Evolutionary conservation across 2,113 vertebrate species (phyloP).

Genomic region (Chlorodrepanis virens): DNA sequence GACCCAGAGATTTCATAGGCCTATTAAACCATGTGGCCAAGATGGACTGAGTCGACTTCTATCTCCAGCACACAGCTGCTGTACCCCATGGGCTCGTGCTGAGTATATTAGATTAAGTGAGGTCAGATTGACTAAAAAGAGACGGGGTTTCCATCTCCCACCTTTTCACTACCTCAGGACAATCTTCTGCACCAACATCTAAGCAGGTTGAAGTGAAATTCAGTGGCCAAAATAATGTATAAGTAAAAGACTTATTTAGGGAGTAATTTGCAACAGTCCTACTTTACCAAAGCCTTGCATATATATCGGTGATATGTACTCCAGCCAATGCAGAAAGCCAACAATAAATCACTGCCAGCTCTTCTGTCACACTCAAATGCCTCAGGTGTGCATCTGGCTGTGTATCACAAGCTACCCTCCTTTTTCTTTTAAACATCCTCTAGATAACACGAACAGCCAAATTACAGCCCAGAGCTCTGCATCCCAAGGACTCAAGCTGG

Average conservation of each 20-base stretch:
- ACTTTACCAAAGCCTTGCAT: background rate
- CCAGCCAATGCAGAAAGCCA: background rate
- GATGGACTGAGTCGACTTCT: slow-evolving; percentile 38
- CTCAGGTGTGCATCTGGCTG: background rate
- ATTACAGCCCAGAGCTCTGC: background rate
- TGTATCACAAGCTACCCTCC: background rate
- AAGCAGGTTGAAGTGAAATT: background rate
- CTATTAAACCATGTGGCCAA: slow-evolving; percentile 69
- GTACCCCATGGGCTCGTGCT: background rate
- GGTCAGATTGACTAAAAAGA: background rate
- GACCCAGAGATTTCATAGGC: slow-evolving; percentile 69
- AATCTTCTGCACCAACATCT: background rate
- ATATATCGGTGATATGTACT: background rate
- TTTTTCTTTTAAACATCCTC: background rate
- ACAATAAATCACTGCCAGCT: background rate
- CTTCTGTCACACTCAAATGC: background rate
- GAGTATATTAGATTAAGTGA: slow-evolving; percentile 10
- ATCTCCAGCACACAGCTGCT: slow-evolving; percentile 65
- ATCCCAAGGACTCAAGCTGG: background rate
- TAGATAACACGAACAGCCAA: background rate
- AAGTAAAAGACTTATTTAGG: background rate
- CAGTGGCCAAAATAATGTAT: rapidly evolving
- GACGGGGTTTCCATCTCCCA: background rate
- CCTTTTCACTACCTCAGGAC: background rate
- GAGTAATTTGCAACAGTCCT: background rate